Evolutionary conservation across 2,888 invertebrate species (phyloP).

Genomic region (Scelioninae gen. 2): DNA sequence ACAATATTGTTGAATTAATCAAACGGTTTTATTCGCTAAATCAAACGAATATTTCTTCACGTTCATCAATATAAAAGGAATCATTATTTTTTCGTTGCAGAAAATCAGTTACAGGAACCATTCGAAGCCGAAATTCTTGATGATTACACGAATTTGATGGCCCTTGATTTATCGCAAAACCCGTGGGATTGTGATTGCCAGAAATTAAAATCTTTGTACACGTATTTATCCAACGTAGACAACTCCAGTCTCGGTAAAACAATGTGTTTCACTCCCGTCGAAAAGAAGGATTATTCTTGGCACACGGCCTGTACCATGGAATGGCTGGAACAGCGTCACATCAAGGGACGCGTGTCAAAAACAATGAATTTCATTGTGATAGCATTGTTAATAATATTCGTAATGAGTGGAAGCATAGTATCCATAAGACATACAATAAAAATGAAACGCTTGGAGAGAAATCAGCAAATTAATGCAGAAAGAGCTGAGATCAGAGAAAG

Average conservation of each 20-base stretch:
- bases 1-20: no score
- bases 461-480: slow-evolving; percentile 78
- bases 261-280: slow-evolving; percentile 81
- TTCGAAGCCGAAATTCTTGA: slow-evolving; percentile 78
- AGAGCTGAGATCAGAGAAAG: slow-evolving; percentile 79
- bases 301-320: slow-evolving; percentile 82
- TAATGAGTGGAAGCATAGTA: slow-evolving; percentile 78
- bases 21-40: no score
- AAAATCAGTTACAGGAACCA: slow-evolving; percentile 80
- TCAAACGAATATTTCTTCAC: no score
- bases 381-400: slow-evolving; percentile 72
- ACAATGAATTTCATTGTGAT: slow-evolving; percentile 69
- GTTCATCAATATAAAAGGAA: no score
- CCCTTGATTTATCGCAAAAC: slow-evolving; percentile 82
- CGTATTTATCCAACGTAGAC: slow-evolving; percentile 78
- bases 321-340: slow-evolving; percentile 64
- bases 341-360: slow-evolving; percentile 56
- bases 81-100: no score
- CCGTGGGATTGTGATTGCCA: slow-evolving; percentile 86
- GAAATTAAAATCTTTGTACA: slow-evolving; percentile 80
- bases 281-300: slow-evolving; percentile 82
- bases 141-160: slow-evolving; percentile 78
- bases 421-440: slow-evolving; percentile 78
- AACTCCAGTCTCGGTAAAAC: slow-evolving; percentile 76
- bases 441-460: slow-evolving; percentile 76